Evolutionary conservation across 2,888 invertebrate species (phyloP).

Genomic region (Tetrapedia diversipes): DNA sequence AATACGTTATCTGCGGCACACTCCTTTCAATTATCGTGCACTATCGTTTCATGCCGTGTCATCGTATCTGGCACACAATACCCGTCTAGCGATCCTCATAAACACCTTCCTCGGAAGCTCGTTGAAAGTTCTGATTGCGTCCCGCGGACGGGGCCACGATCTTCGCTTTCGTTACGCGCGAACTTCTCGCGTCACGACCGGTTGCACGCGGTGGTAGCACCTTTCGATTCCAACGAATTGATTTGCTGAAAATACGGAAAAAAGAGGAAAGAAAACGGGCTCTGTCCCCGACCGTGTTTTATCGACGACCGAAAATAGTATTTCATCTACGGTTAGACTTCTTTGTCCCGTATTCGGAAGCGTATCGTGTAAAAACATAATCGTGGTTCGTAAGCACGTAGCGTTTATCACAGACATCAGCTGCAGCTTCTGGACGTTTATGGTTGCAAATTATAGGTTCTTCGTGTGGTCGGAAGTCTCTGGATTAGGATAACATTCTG

Average conservation of each 20-base stretch:
- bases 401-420: constrained; percentile 68
- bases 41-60: constrained; percentile 41
- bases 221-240: neutral
- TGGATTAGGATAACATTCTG: constrained; percentile 1
- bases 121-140: constrained; percentile 22
- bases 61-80: constrained; percentile 46
- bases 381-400: constrained; percentile 54
- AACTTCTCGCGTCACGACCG: neutral
- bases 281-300: no score
- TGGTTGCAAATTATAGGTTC: constrained; percentile 48
- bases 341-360: constrained; percentile 35
- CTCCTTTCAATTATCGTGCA: constrained; percentile 50
- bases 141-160: neutral
- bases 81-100: constrained; percentile 45
- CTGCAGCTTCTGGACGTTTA: constrained; percentile 62
- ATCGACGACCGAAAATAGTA: constrained; percentile 8
- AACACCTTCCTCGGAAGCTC: constrained; percentile 54
- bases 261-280: neutral
- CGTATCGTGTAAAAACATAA: constrained; percentile 56
- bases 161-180: neutral
- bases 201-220: constrained; percentile 1
- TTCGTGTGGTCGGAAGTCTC: constrained; percentile 17
- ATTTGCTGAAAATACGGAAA: neutral
- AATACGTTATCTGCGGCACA: constrained; percentile 50
- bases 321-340: constrained; percentile 14